These are phyloP conservation scores for Drosophila differens DNA, from an alignment of 2,888 invertebrate species.

Conservation along the genomic window DNA sequence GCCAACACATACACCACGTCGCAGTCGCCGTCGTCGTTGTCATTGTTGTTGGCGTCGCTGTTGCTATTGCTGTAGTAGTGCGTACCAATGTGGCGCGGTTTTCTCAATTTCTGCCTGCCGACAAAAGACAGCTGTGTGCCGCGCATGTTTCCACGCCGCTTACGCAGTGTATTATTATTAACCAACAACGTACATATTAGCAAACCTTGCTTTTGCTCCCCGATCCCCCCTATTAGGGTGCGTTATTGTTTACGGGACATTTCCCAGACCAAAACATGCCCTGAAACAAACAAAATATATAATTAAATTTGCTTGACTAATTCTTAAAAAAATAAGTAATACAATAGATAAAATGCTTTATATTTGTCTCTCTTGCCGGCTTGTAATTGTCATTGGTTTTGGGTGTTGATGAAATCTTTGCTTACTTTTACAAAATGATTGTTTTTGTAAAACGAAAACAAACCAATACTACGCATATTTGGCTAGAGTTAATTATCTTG, in stretches of 20 bases:
- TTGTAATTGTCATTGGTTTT: slow-evolving; percentile 3
- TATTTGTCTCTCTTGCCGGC: slow-evolving; percentile 20
- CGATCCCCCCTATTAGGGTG: slow-evolving; percentile 6
- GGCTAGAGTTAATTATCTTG: slow-evolving; percentile 12
- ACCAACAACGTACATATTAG: slow-evolving; percentile 20
- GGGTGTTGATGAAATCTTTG: slow-evolving; percentile 9
- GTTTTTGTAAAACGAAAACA: slow-evolving; percentile 40
- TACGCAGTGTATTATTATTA: slow-evolving; percentile 61
- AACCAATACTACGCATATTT: slow-evolving; percentile 10
- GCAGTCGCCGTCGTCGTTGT: slow-evolving; percentile 21
- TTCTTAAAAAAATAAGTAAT: slow-evolving; percentile 8
- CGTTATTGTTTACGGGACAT: slow-evolving; percentile 46
- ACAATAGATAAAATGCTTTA: slow-evolving; percentile 15
- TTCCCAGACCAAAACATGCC: slow-evolving; percentile 16
- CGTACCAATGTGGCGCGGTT: slow-evolving; percentile 67
- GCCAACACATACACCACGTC: slow-evolving; percentile 57
- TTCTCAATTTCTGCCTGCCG: slow-evolving; percentile 47
- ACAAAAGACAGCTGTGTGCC: slow-evolving; percentile 69
- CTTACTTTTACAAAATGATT: slow-evolving; percentile 21
- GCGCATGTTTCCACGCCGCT: slow-evolving; percentile 78
- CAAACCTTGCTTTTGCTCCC: slow-evolving; percentile 10
- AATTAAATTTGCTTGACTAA: not conserved
- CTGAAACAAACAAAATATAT: slow-evolving; percentile 5
- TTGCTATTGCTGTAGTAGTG: slow-evolving; percentile 36
- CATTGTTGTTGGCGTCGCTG: slow-evolving; percentile 28